These are phyloP conservation scores for Sycophila sp. DNA, from an alignment of 1,140 invertebrate genomes.

Conservation along the genomic window DNA sequence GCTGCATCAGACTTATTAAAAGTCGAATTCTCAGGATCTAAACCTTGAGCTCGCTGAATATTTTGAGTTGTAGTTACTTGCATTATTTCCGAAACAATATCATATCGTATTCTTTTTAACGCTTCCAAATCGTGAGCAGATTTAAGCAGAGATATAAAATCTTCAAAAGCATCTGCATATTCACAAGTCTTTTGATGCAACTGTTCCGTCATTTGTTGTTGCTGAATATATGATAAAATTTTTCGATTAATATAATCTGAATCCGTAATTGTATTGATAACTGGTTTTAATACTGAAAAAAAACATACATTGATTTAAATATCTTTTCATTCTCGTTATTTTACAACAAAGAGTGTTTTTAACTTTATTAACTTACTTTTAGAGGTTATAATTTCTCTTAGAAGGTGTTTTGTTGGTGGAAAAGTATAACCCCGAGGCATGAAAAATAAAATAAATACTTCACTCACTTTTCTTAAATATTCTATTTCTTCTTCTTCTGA, in stretches of 20 bases:
- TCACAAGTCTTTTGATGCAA: slow-evolving; percentile 85
- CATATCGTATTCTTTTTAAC: slow-evolving; percentile 85
- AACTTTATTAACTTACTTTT: slow-evolving; percentile 72
- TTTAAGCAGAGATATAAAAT: slow-evolving; percentile 87
- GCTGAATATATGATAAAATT: slow-evolving; percentile 83
- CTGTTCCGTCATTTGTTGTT: slow-evolving; percentile 79
- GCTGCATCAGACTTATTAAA: slow-evolving; percentile 74
- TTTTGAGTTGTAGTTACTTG: slow-evolving; percentile 92
- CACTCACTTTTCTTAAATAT: slow-evolving; percentile 83
- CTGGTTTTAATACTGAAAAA: slow-evolving; percentile 81
- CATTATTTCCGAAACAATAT: slow-evolving; percentile 92
- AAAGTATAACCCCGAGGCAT: slow-evolving; percentile 83
- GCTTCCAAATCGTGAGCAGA: slow-evolving; percentile 83
- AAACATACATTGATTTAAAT: slow-evolving; percentile 19
- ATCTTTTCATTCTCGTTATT: neutral
- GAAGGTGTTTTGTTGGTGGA: slow-evolving; percentile 78
- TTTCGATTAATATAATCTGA: slow-evolving; percentile 93
- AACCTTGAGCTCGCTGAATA: slow-evolving; percentile 83
- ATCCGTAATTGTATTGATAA: slow-evolving; percentile 85
- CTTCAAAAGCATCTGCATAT: slow-evolving; percentile 89
- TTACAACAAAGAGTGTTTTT: slow-evolving; percentile 12
- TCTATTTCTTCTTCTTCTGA: slow-evolving; percentile 79
- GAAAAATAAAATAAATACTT: slow-evolving; percentile 82
- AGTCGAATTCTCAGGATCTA: slow-evolving; percentile 74
- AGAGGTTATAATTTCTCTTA: slow-evolving; percentile 85